A percentile compares a stretch with the other conserved stretches of the same genome.
These are phyloP conservation scores for Campylorhamphus procurvoides DNA, from an alignment of 2,113 vertebrate species.

Conservation along the genomic window DNA sequence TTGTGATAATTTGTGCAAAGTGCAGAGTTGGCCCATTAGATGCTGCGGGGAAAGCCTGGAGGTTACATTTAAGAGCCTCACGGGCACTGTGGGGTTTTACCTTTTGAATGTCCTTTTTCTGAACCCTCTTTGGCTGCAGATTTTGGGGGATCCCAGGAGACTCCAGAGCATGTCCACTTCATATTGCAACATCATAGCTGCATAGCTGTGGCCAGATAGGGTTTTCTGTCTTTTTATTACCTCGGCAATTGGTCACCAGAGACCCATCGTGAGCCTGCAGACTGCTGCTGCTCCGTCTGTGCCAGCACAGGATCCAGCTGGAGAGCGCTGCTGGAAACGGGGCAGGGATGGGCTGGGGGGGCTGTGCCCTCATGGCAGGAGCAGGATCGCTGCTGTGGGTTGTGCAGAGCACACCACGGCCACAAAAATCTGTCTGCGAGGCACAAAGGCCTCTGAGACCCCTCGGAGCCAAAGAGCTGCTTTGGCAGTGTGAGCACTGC, in stretches of 20 bases:
- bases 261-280: accelerated
- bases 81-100: neutral
- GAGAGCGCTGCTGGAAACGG: too few species aligned
- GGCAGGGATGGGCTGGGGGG: too few species aligned
- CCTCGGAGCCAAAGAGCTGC: neutral
- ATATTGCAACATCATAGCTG: neutral
- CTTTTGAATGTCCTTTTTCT: neutral
- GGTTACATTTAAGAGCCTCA: neutral
- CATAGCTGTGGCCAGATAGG: neutral
- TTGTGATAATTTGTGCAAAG: neutral
- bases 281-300: neutral
- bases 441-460: neutral
- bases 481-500: neutral
- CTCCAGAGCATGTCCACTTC: neutral
- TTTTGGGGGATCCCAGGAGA: neutral
- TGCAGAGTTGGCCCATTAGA: neutral
- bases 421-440: neutral
- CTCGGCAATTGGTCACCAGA: neutral
- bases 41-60: neutral
- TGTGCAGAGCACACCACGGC: neutral
- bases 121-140: neutral
- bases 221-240: neutral
- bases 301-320: neutral
- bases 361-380: neutral
- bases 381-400: neutral